Evolutionary conservation across 2,797 vertebrate species (phyloP).

Genomic region (Halcyon smyrnensis): DNA sequence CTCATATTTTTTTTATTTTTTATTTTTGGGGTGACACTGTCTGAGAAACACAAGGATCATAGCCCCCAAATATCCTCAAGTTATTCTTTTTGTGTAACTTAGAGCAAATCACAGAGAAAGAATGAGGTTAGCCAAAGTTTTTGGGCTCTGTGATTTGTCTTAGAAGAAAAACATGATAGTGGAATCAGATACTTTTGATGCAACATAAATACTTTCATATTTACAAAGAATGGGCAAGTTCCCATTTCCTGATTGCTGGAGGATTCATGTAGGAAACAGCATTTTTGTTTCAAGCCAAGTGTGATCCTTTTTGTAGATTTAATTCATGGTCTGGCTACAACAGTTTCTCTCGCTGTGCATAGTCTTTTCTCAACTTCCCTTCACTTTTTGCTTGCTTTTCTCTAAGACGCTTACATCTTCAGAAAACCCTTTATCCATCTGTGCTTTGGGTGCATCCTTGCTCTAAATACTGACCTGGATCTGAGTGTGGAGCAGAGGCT

Average conservation of each 20-base stretch:
- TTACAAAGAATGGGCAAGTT: slow-evolving; percentile 20
- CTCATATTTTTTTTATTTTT: neutral
- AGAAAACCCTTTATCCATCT: neutral
- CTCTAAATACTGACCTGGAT: too few relatives aligned
- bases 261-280: neutral
- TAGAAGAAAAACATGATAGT: neutral
- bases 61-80: neutral
- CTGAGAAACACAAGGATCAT: neutral
- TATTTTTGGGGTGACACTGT: neutral
- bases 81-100: neutral
- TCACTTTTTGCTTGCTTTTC: neutral
- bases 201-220: slow-evolving; percentile 12
- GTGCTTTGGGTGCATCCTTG: neutral
- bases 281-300: neutral
- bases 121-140: slow-evolving; percentile 53
- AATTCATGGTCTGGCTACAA: neutral
- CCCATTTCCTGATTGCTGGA: slow-evolving; percentile 17
- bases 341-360: fast-evolving
- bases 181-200: neutral
- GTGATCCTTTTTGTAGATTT: neutral
- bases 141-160: slow-evolving; percentile 20
- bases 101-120: neutral
- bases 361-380: neutral
- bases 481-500: fast-evolving
- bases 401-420: neutral